These are phyloP conservation scores for Uropsilus gracilis DNA, from an alignment of 2,113 vertebrate species.

Conservation along the genomic window DNA sequence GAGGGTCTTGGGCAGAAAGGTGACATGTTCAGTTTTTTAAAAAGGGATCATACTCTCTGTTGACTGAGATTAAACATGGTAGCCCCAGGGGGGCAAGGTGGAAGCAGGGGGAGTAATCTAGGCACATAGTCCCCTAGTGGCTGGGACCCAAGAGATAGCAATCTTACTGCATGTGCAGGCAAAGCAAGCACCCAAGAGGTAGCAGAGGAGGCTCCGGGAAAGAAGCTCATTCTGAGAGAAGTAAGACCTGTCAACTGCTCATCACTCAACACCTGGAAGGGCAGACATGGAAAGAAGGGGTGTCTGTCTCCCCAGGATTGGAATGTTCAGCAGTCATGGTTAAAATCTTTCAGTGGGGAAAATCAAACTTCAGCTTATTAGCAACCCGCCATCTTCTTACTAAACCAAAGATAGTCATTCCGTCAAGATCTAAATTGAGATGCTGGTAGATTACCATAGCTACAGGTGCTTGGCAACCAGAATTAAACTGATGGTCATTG, in stretches of 20 bases:
- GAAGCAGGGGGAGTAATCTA: background rate
- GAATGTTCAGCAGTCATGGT: background rate
- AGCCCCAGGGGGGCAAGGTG: background rate
- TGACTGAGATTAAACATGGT: background rate
- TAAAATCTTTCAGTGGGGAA: background rate
- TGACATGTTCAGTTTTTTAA: background rate
- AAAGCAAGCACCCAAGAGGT: background rate
- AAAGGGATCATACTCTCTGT: background rate
- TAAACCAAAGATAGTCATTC: background rate
- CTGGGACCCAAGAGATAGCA: background rate
- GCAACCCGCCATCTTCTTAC: background rate
- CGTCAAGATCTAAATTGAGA: constrained; percentile 49
- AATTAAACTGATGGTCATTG: constrained; percentile 1
- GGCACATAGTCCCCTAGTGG: background rate
- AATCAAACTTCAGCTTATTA: background rate
- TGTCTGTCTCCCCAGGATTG: background rate
- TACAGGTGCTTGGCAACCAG: constrained; percentile 67
- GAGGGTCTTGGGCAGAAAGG: background rate
- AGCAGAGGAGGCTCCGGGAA: background rate
- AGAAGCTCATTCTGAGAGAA: background rate
- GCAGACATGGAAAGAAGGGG: background rate
- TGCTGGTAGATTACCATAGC: constrained; percentile 35
- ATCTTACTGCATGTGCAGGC: background rate
- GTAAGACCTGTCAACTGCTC: background rate
- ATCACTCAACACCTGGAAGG: background rate